Conservation (phyloP, 2,113 vertebrate genomes). For the Notothenia rossii region DNA sequence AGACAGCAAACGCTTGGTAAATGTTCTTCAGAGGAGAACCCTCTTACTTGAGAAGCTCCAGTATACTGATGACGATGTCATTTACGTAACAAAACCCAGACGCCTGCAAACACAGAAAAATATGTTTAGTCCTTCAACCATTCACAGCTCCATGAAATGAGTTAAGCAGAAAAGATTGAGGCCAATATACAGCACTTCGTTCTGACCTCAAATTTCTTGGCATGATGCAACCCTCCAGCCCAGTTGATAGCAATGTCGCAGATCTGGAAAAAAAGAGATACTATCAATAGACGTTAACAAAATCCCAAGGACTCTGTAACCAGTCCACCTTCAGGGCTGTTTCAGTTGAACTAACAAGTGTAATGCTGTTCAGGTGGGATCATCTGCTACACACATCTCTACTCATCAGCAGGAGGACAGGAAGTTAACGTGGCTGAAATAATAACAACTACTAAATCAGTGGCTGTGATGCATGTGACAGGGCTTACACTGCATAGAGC, state of each 20-base stretch:
- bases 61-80: conserved; percentile 98
- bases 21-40: not conserved
- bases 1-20: not conserved
- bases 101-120: conserved; percentile 83
- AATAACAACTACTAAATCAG: not conserved
- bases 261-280: conserved; percentile 84
- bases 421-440: conserved; percentile 1
- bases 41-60: conserved; percentile 97
- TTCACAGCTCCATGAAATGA: not conserved
- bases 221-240: conserved; percentile 98
- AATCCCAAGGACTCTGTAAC: too few species aligned
- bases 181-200: not conserved
- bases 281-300: not conserved
- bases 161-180: not conserved
- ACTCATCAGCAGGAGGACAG: not conserved
- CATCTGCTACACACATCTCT: conserved; percentile 24
- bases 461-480: not conserved
- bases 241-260: conserved; percentile 99
- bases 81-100: conserved; percentile 99
- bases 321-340: not conserved
- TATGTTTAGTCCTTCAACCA: not conserved
- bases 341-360: not conserved
- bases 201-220: conserved; percentile 98
- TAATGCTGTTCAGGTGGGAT: not conserved
- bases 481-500: not conserved